Percentiles rank a stretch among this genome's conserved stretches.
phyloP scores from a whole-genome alignment of 2,113 vertebrate species.

The Rhinolophus ferrumequinum region DNA sequence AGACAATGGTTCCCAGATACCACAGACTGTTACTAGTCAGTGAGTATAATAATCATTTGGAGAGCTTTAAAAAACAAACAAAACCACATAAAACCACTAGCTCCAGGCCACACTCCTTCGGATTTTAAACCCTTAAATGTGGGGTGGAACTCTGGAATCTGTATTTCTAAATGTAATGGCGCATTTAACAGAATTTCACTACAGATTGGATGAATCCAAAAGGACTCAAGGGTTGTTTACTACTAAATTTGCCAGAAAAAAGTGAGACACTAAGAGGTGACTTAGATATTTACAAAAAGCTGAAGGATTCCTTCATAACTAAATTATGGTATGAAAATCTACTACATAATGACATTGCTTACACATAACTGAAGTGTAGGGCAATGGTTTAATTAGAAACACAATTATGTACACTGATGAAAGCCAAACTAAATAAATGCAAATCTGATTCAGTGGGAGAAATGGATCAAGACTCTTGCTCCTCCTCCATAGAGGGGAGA shows the following conservation, averaged over 20 bases:
- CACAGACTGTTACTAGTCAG: not conserved
- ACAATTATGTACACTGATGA: not conserved
- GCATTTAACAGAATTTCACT: slow-evolving; percentile 28
- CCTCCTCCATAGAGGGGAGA: not conserved
- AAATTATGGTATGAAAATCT: not conserved
- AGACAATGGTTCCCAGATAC: not conserved
- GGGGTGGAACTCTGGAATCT: not conserved
- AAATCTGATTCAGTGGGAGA: not conserved
- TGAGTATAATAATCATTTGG: not conserved
- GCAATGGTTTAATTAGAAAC: not conserved
- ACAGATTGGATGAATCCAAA: not conserved
- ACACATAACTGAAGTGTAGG: not conserved
- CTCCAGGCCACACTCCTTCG: not conserved
- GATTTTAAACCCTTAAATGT: not conserved
- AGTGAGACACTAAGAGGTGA: not conserved
- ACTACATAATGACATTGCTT: not conserved
- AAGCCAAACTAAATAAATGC: not conserved
- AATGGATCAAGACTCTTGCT: not conserved
- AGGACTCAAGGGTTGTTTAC: not conserved
- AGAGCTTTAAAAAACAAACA: not conserved
- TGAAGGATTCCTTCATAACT: not conserved
- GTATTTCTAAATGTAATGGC: not conserved
- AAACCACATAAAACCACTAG: not conserved
- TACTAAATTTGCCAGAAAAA: not conserved
- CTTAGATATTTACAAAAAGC: not conserved